Evolutionary conservation across 2,888 invertebrate species (phyloP).

Genomic region (Stenodera caucasica): DNA sequence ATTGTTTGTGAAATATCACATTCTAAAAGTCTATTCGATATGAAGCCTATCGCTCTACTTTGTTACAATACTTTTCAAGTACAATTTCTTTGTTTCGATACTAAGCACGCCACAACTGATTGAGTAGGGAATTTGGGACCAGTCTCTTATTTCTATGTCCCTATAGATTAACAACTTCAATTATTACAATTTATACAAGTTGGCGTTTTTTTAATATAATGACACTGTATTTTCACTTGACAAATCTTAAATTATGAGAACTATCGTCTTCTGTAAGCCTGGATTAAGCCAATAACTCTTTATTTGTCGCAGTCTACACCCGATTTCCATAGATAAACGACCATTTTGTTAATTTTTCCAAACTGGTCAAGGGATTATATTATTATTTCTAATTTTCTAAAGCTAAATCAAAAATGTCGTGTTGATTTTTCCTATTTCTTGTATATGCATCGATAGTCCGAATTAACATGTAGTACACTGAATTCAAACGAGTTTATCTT

Average conservation of each 20-base stretch:
- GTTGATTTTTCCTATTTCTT: background rate
- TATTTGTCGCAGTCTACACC: conserved; percentile 46
- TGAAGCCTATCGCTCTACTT: conserved; percentile 53
- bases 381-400: too few relatives aligned
- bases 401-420: too few relatives aligned
- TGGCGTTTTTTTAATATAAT: too few relatives aligned
- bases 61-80: conserved; percentile 54
- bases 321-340: conserved; percentile 11
- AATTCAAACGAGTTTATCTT: conserved; percentile 53
- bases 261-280: conserved; percentile 45
- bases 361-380: too few relatives aligned
- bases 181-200: conserved; percentile 45
- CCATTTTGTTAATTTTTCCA: conserved; percentile 21
- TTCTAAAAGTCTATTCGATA: conserved; percentile 49
- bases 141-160: conserved; percentile 44
- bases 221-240: too few relatives aligned
- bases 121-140: conserved; percentile 55
- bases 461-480: conserved; percentile 54
- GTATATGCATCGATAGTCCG: conserved; percentile 37
- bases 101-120: conserved; percentile 53
- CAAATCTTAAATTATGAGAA: conserved; percentile 48
- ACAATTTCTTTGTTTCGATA: conserved; percentile 55
- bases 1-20: conserved; percentile 48
- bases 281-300: conserved; percentile 47
- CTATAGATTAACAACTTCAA: conserved; percentile 47